Base-by-base conservation (phyloP, 2,797 vertebrate genomes). In the Chaetodon trifasciatus region DNA sequence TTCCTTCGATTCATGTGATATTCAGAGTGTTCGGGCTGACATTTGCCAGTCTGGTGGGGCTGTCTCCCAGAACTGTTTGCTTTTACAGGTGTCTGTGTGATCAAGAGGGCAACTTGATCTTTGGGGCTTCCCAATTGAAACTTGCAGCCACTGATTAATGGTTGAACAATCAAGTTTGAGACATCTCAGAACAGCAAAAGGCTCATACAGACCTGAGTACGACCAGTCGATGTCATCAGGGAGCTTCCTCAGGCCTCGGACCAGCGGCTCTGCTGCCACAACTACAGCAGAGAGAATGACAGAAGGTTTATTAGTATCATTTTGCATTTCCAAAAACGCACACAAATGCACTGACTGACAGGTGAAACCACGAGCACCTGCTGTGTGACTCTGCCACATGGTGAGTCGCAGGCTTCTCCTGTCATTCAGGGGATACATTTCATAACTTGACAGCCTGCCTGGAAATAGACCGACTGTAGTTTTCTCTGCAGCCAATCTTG, bases 201-300 rank as follows among this genome's bases (percentile, higher is more conserved):
- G 16, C 28, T 52, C 28, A 40, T 28, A 91, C 94, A 39, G 93
- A 99, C 98, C 98, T 95, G 97, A 94, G 68, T 99, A 99, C 13
- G 98, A 99, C 98, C 98, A 99, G 78, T 97, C 97, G 57, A 97
- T 94, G 46, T 97, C 97, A 89, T 98, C 97, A 0, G 95, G 92
- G 90, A 97, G 90, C 92, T 97, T 98, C 85, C 95, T 93, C 85
- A 94, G 89, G 15, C 90, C 90, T 81, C 92, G 89, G 74, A 88
- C 74, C 85, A 92, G 74, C 23, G 87, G 86, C 63, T 89, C 92
- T 10, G 83, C 88, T 39, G 91, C 82, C 50, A 82, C 83, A 63
- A 90, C 93, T 94, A 62, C 49, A 78, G 62, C 23, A 21, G 35
- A 81, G 8, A 83, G 35, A 75, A 56, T 8, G 11, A 81, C 11